A percentile compares a stretch with the other conserved stretches of the same genome.
phyloP scores from a whole-genome alignment of 2,797 vertebrate genomes.

The Corythornis leucogaster region DNA sequence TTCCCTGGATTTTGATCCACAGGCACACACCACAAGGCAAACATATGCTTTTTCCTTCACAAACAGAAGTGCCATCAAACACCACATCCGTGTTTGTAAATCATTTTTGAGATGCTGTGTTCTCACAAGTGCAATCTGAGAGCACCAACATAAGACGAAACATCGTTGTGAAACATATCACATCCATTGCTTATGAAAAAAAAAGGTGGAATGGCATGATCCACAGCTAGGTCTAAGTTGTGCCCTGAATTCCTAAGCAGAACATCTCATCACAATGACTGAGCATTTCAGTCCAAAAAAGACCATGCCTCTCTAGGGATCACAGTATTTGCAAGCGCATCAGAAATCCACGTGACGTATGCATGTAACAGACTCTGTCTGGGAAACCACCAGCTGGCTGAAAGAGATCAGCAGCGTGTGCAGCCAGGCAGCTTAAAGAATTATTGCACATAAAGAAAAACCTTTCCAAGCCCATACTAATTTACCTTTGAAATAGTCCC shows the following conservation, averaged over 20 bases:
- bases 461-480: not conserved
- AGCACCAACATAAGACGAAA: constrained; percentile 30
- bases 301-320: not conserved
- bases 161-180: constrained; percentile 44
- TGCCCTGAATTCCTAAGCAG: constrained; percentile 53
- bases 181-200: constrained; percentile 15
- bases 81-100: not conserved
- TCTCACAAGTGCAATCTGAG: constrained; percentile 58
- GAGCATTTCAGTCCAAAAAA: not conserved
- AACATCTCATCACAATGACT: not conserved
- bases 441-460: not conserved
- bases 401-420: not conserved
- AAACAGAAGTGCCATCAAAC: constrained; percentile 43
- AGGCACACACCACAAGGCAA: constrained; percentile 26
- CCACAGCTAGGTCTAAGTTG: not conserved
- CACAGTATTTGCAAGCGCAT: not conserved
- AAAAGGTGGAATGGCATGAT: not conserved
- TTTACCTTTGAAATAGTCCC: not conserved
- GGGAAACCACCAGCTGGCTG: not conserved
- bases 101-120: constrained; percentile 26
- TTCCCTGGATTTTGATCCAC: not conserved
- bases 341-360: not conserved
- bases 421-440: not conserved
- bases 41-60: constrained; percentile 51
- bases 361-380: not conserved